Conservation (phyloP, 2,797 vertebrate species). For the Huso huso region DNA sequence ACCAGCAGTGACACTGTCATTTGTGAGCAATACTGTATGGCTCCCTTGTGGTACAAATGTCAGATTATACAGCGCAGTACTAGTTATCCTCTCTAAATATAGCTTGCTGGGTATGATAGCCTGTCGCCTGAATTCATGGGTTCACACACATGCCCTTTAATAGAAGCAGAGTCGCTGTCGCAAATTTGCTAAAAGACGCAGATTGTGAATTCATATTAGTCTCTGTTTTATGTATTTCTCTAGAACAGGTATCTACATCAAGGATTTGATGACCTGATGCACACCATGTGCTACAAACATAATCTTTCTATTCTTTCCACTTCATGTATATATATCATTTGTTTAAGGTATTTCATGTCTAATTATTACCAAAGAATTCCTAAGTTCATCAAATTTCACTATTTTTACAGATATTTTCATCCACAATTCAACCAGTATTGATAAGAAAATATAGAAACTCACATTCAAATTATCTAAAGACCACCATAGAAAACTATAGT, state of each 20-base stretch:
- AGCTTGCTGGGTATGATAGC: conserved; percentile 35
- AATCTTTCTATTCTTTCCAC: no score
- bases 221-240: conserved; percentile 44
- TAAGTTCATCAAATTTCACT: no score
- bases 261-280: conserved; percentile 17
- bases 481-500: no score
- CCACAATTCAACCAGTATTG: no score
- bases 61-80: conserved; percentile 37
- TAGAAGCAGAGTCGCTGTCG: conserved; percentile 67
- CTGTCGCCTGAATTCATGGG: conserved; percentile 49
- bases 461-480: no score
- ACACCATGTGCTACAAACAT: conserved; percentile 31
- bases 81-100: conserved; percentile 30
- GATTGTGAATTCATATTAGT: conserved; percentile 64
- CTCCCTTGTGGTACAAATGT: conserved; percentile 41
- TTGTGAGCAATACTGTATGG: conserved; percentile 40
- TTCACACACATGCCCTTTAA: conserved; percentile 68
- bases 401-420: no score
- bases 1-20: conserved; percentile 44
- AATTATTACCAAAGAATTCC: no score
- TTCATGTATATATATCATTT: no score
- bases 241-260: conserved; percentile 44
- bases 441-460: no score
- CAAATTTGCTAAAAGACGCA: conserved; percentile 63
- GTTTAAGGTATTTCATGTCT: no score